Percentiles rank a stretch among this genome's conserved stretches.
Conservation (phyloP, 2,888 invertebrate genomes). For the Nesidiocoris tenuis region DNA sequence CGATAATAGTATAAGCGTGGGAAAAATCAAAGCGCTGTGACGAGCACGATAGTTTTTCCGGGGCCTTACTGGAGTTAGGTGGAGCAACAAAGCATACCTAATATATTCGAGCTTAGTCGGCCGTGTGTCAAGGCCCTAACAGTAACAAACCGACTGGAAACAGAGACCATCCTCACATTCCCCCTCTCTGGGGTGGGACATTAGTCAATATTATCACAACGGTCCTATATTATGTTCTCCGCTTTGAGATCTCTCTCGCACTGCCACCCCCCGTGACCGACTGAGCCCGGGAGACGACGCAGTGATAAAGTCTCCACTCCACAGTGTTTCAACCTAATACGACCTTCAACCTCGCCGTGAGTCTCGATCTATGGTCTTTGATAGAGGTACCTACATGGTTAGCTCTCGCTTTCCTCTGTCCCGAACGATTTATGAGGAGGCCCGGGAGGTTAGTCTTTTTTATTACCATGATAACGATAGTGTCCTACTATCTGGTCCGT, state of each 20-base stretch:
- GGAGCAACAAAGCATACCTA: no score
- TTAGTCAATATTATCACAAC: slow-evolving; percentile 41
- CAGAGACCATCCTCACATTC: neutral
- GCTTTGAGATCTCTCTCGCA: neutral
- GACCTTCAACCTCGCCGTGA: slow-evolving; percentile 6
- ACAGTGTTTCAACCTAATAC: slow-evolving; percentile 41
- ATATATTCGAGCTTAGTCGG: no score
- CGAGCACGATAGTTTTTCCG: no score
- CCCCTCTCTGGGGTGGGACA: neutral
- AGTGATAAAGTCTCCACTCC: slow-evolving; percentile 35
- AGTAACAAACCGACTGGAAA: no score
- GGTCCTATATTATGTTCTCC: slow-evolving; percentile 39
- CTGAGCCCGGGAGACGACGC: neutral
- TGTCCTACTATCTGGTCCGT: neutral
- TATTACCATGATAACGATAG: neutral
- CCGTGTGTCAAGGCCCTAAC: no score
- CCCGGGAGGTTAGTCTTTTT: neutral
- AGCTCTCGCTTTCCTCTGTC: neutral
- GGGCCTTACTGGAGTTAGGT: no score
- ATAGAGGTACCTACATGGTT: neutral
- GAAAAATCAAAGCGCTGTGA: no score
- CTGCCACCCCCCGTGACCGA: neutral
- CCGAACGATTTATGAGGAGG: neutral
- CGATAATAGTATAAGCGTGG: no score
- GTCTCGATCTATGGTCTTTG: slow-evolving; percentile 15